Conservation (phyloP, 2,113 vertebrate genomes). For the Nibea albiflora region DNA sequence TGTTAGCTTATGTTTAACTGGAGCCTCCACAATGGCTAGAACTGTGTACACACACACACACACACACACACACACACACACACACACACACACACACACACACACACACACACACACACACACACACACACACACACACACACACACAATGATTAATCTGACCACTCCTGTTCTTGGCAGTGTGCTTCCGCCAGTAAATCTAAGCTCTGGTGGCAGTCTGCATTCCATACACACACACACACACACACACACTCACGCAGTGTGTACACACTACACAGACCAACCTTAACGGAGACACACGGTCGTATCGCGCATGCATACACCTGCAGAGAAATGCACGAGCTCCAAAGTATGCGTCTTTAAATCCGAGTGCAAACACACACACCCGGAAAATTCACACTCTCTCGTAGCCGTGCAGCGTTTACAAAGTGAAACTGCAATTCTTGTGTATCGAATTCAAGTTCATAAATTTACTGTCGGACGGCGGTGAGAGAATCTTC, state of each 20-base stretch:
- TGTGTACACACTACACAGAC: slow-evolving; percentile 43
- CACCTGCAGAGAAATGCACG: slow-evolving; percentile 58
- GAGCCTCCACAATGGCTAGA: neutral
- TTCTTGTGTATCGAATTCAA: neutral
- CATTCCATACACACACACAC: slow-evolving; percentile 50
- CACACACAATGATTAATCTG: slow-evolving; percentile 70
- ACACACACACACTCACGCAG: slow-evolving; percentile 31
- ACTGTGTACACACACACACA: slow-evolving; percentile 9
- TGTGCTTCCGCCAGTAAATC: slow-evolving; percentile 71
- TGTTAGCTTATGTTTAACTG: neutral
- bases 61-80: slow-evolving; percentile 32
- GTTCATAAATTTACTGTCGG: neutral
- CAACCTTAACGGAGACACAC: slow-evolving; percentile 31
- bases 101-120: slow-evolving; percentile 39
- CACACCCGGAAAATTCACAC: slow-evolving; percentile 12
- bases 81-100: slow-evolving; percentile 29
- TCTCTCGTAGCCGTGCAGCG: neutral
- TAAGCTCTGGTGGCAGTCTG: slow-evolving; percentile 50
- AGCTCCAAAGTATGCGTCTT: slow-evolving; percentile 43
- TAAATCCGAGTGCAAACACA: slow-evolving; percentile 49
- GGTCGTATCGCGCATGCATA: slow-evolving; percentile 43
- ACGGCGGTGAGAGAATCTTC: neutral
- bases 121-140: slow-evolving; percentile 37
- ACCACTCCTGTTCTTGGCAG: slow-evolving; percentile 75
- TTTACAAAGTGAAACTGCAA: neutral